Evolutionary conservation across 2,888 invertebrate species (phyloP).

Genomic region (Himalopsyche tibetana): DNA sequence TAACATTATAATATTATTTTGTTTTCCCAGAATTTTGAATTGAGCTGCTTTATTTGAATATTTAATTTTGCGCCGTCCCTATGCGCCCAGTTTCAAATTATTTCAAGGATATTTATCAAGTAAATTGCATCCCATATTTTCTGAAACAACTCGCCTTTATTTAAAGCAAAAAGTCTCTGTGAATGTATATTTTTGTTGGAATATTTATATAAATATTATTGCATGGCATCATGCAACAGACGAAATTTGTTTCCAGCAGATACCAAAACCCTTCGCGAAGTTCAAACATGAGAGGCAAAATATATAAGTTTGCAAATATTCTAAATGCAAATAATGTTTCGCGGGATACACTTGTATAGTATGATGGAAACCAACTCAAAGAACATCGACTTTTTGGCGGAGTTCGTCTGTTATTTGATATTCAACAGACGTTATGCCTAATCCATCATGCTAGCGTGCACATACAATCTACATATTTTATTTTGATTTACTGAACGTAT

Average conservation of each 20-base stretch:
- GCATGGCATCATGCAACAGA: background rate
- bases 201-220: slow-evolving; percentile 20
- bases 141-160: slow-evolving; percentile 9
- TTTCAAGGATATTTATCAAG: slow-evolving; percentile 27
- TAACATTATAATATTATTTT: background rate
- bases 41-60: slow-evolving; percentile 31
- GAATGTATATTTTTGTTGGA: background rate
- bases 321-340: background rate
- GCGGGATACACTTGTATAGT: background rate
- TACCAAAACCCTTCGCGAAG: background rate
- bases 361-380: slow-evolving; percentile 38
- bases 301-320: slow-evolving; percentile 13
- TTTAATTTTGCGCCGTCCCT: slow-evolving; percentile 10
- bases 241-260: background rate
- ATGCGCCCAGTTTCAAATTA: slow-evolving; percentile 21
- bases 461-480: background rate
- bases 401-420: slow-evolving; percentile 4
- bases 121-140: slow-evolving; percentile 30
- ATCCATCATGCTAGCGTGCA: background rate
- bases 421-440: background rate
- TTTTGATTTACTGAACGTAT: background rate
- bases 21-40: slow-evolving; percentile 26
- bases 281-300: background rate
- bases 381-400: slow-evolving; percentile 20
- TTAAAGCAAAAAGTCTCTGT: background rate